Conservation (phyloP, 2,888 invertebrate species). For the Drymonia ruficornis region DNA sequence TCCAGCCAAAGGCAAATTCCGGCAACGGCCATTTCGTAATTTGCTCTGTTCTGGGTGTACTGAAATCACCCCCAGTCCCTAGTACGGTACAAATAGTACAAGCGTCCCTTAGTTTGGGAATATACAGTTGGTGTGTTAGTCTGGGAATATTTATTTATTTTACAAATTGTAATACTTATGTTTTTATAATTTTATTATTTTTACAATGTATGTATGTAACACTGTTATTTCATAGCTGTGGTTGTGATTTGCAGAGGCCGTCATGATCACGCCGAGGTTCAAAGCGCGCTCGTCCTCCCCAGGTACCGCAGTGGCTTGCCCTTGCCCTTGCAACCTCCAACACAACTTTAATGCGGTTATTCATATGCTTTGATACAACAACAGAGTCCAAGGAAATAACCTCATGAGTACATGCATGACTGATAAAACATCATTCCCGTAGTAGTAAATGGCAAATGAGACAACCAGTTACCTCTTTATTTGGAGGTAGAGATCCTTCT, state of each 20-base stretch:
- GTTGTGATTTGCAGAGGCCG: slow-evolving; percentile 87
- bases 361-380: slow-evolving; percentile 46
- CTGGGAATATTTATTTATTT: no score
- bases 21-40: no score
- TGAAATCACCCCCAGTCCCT: no score
- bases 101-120: no score
- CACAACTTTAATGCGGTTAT: slow-evolving; percentile 28
- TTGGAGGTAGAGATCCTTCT: no score
- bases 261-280: slow-evolving; percentile 92
- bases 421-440: not conserved
- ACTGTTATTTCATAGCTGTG: slow-evolving; percentile 46
- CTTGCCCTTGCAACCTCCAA: slow-evolving; percentile 18
- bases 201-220: not conserved
- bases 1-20: no score
- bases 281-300: slow-evolving; percentile 91
- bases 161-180: no score
- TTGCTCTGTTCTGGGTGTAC: no score
- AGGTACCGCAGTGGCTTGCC: slow-evolving; percentile 81
- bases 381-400: not conserved
- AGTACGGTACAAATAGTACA: no score
- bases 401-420: no score
- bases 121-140: no score
- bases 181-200: slow-evolving; percentile 9
- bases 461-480: not conserved
- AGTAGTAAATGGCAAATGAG: not conserved